Evolutionary conservation across 2,888 invertebrate genomes (phyloP).

Genomic region (Cryptosula pallasiana): DNA sequence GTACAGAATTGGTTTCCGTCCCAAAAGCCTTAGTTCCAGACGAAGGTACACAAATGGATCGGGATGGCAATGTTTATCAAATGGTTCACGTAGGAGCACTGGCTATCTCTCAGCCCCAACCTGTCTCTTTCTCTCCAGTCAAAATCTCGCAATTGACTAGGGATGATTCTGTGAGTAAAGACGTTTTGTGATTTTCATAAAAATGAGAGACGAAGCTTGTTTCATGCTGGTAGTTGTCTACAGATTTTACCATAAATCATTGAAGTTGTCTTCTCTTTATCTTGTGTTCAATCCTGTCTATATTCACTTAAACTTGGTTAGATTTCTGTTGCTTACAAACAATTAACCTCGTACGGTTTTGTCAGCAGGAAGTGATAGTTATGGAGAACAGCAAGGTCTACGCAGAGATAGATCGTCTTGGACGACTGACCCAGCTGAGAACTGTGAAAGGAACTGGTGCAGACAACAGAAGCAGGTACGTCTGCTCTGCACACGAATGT

Average conservation of each 20-base stretch:
- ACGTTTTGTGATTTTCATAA: too few species aligned
- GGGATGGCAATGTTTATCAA: neutral
- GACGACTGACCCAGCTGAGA: constrained; percentile 32
- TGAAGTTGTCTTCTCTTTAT: too few species aligned
- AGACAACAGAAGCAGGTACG: neutral
- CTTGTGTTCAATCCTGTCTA: too few species aligned
- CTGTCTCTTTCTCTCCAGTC: neutral
- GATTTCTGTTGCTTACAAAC: too few species aligned
- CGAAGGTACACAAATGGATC: constrained; percentile 32
- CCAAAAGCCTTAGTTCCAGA: constrained; percentile 31
- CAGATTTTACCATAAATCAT: too few species aligned
- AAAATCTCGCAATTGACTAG: too few species aligned
- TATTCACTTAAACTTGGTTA: too few species aligned
- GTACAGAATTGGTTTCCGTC: constrained; percentile 36
- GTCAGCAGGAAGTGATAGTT: too few species aligned
- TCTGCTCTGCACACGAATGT: neutral
- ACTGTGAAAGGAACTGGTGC: neutral
- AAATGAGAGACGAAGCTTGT: too few species aligned
- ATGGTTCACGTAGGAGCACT: neutral
- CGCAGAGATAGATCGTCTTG: constrained; percentile 35
- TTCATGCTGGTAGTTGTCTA: too few species aligned
- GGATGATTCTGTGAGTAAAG: too few species aligned
- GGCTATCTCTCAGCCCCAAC: neutral
- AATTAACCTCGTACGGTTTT: too few species aligned
- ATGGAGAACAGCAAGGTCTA: constrained; percentile 34